phyloP scores from a whole-genome alignment of 2,113 vertebrate genomes.

The Tauraco erythrolophus region DNA sequence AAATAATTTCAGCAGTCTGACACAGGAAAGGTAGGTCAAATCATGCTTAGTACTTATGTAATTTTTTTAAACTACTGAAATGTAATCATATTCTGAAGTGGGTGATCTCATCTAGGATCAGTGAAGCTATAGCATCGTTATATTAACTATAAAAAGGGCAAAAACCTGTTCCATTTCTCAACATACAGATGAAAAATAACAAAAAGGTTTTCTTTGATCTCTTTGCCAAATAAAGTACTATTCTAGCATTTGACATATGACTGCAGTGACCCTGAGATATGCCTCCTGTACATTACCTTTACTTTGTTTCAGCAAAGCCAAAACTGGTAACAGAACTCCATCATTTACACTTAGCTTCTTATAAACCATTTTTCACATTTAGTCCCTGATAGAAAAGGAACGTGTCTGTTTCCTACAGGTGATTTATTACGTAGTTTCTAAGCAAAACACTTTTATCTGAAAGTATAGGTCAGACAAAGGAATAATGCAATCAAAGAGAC shows the following conservation, averaged over 20 bases:
- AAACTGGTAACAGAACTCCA: conserved; percentile 71
- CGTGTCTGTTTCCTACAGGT: conserved; percentile 40
- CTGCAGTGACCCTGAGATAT: conserved; percentile 58
- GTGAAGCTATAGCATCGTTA: conserved; percentile 13
- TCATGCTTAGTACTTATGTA: conserved; percentile 57
- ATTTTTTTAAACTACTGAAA: conserved; percentile 69
- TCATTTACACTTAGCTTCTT: conserved; percentile 64
- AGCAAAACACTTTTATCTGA: conserved; percentile 72
- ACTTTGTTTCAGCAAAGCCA: conserved; percentile 68
- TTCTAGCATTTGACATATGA: conserved; percentile 64
- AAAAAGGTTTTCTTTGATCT: conserved; percentile 67
- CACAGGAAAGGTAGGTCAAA: conserved; percentile 48
- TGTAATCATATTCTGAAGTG: conserved; percentile 31
- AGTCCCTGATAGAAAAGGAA: conserved; percentile 58
- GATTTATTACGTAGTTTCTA: conserved; percentile 75
- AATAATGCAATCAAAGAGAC: conserved; percentile 63
- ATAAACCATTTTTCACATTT: conserved; percentile 56
- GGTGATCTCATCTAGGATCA: conserved; percentile 68
- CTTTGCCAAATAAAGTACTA: conserved; percentile 58
- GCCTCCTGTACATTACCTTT: conserved; percentile 55
- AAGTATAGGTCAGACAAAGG: conserved; percentile 70
- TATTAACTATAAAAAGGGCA: conserved; percentile 34
- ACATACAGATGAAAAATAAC: conserved; percentile 33
- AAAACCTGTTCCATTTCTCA: background rate
- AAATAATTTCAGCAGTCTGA: conserved; percentile 52